Evolutionary conservation across 2,113 vertebrate genomes (phyloP).

Genomic region (Orcinus orca): DNA sequence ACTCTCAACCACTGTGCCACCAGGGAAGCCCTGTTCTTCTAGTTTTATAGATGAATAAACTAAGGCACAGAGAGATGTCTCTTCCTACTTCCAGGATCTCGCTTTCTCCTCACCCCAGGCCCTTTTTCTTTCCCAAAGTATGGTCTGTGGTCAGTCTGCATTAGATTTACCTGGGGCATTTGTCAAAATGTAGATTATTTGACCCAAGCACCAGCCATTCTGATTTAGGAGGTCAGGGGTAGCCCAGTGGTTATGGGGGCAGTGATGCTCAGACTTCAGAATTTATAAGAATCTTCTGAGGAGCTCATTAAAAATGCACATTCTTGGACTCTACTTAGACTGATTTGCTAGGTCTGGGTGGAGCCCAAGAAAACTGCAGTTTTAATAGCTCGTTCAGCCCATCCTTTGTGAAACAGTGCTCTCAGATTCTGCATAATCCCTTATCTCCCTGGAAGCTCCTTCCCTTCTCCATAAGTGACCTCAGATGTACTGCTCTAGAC

Average conservation of each 20-base stretch:
- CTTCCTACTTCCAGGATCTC: not conserved
- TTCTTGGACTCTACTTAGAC: not conserved
- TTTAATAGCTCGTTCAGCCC: not conserved
- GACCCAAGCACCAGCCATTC: not conserved
- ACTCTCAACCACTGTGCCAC: no score
- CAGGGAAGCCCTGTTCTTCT: not conserved
- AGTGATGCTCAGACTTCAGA: not conserved
- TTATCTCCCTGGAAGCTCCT: not conserved
- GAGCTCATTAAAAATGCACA: not conserved
- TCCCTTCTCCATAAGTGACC: not conserved
- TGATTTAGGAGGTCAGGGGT: not conserved
- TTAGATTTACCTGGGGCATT: not conserved
- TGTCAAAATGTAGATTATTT: not conserved
- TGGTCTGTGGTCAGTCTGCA: not conserved
- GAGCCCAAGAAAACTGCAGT: not conserved
- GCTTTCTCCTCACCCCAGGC: not conserved
- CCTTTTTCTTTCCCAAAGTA: not conserved
- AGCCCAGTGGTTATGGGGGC: not conserved
- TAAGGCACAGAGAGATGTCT: not conserved
- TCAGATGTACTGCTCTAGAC: not conserved
- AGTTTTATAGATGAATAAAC: not conserved
- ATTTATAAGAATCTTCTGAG: not conserved
- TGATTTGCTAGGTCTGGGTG: not conserved
- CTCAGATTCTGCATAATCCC: not conserved
- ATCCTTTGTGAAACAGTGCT: not conserved